These are phyloP conservation scores for Tholera decimalis DNA, from an alignment of 2,888 invertebrate genomes.

Conservation along the genomic window DNA sequence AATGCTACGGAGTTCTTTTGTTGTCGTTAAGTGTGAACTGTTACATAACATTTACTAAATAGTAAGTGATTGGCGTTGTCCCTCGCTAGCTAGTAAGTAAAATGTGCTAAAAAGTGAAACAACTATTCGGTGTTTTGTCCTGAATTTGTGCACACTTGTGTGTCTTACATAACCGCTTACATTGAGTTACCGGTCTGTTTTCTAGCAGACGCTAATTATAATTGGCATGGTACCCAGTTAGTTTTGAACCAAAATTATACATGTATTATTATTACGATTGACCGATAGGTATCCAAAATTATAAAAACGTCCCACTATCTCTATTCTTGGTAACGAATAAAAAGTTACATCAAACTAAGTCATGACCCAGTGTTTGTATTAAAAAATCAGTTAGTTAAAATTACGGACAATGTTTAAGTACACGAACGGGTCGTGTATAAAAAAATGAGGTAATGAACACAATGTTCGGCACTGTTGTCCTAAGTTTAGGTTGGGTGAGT, in stretches of 20 bases:
- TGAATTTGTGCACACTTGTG: slow-evolving; percentile 7
- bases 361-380: slow-evolving; percentile 64
- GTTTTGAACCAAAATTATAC: not conserved
- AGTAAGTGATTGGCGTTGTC: slow-evolving; percentile 47
- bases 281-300: slow-evolving; percentile 5
- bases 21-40: slow-evolving; percentile 23
- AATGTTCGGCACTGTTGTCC: slow-evolving; percentile 70
- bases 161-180: slow-evolving; percentile 17
- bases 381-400: slow-evolving; percentile 62
- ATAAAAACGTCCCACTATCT: slow-evolving; percentile 19
- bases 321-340: slow-evolving; percentile 29
- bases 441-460: slow-evolving; percentile 83
- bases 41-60: slow-evolving; percentile 46
- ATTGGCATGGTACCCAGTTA: slow-evolving; percentile 3
- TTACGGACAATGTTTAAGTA: slow-evolving; percentile 68
- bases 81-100: slow-evolving; percentile 10
- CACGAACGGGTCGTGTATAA: slow-evolving; percentile 65
- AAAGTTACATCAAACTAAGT: slow-evolving; percentile 61
- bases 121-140: slow-evolving; percentile 11
- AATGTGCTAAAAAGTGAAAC: slow-evolving; percentile 42
- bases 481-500: slow-evolving; percentile 62
- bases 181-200: slow-evolving; percentile 5
- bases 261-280: slow-evolving; percentile 17
- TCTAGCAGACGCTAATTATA: not conserved
- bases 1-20: slow-evolving; percentile 5